Percentiles rank a stretch among this genome's conserved stretches.
Evolutionary conservation across 2,888 invertebrate genomes (phyloP).

Genomic region (Odontomyia ornata): DNA sequence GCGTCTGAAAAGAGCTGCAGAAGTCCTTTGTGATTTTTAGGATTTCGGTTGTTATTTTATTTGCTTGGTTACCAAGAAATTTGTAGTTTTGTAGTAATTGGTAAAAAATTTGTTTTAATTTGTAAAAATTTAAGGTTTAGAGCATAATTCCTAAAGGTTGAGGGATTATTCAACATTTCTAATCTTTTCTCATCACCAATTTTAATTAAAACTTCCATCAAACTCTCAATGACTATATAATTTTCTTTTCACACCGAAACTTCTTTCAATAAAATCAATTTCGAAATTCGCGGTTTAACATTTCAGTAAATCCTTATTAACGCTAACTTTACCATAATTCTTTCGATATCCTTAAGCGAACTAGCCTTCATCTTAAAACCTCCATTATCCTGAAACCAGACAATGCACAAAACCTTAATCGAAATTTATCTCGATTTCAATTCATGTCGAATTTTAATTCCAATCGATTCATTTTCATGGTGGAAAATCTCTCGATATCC

Average conservation of each 20-base stretch:
- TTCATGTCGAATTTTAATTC: conserved; percentile 49
- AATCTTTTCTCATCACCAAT: too few species aligned
- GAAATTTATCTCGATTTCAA: conserved; percentile 46
- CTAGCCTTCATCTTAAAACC: neutral
- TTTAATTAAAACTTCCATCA: neutral
- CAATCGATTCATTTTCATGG: conserved; percentile 19
- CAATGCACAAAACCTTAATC: conserved; percentile 36
- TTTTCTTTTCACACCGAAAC: too few species aligned
- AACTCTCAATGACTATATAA: neutral
- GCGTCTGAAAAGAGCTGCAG: too few species aligned
- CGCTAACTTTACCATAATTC: neutral
- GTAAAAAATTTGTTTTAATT: too few species aligned
- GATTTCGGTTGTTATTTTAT: too few species aligned
- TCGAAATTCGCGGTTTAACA: neutral
- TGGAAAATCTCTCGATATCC: conserved; percentile 14
- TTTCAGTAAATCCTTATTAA: neutral
- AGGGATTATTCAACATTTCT: too few species aligned
- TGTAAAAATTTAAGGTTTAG: too few species aligned
- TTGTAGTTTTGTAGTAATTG: too few species aligned
- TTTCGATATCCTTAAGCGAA: neutral
- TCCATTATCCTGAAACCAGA: too few species aligned
- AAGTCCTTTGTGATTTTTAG: too few species aligned
- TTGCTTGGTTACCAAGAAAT: too few species aligned
- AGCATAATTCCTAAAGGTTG: too few species aligned
- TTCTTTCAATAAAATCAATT: neutral